Percentiles rank a stretch among this genome's conserved stretches.
phyloP scores from a whole-genome alignment of 1,140 invertebrate species.

The Zaprionus camerounensis region DNA sequence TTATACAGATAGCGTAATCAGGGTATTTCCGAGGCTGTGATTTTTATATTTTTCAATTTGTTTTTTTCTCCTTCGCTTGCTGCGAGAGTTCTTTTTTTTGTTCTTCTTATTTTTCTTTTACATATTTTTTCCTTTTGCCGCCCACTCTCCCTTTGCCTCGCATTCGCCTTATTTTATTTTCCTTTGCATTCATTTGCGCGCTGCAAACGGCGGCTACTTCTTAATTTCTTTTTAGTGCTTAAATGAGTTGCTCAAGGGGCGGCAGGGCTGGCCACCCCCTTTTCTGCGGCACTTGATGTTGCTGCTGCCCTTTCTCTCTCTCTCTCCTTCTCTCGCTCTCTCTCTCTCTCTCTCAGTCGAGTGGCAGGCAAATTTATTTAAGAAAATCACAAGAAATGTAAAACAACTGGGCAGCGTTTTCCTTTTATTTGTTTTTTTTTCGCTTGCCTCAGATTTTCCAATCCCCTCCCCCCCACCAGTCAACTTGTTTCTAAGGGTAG shows the following conservation, averaged over 20 bases:
- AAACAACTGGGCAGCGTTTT: slow-evolving; percentile 76
- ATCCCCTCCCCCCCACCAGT: not conserved
- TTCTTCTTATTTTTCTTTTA: slow-evolving; percentile 35
- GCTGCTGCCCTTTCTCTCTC: not conserved
- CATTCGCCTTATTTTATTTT: slow-evolving; percentile 44
- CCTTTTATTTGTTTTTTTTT: slow-evolving; percentile 61
- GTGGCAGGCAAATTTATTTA: slow-evolving; percentile 74
- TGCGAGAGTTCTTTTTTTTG: slow-evolving; percentile 24
- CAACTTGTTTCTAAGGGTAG: slow-evolving; percentile 50
- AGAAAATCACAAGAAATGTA: slow-evolving; percentile 78
- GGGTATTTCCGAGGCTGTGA: slow-evolving; percentile 81
- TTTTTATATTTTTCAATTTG: slow-evolving; percentile 82
- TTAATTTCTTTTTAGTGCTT: slow-evolving; percentile 81
- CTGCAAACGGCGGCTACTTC: slow-evolving; percentile 56
- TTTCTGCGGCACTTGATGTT: not conserved
- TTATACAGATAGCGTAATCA: slow-evolving; percentile 78
- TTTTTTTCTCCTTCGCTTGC: slow-evolving; percentile 43
- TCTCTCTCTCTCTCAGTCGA: slow-evolving; percentile 5
- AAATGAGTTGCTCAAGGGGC: slow-evolving; percentile 65
- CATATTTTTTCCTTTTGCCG: slow-evolving; percentile 13
- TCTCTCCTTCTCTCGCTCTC: not conserved
- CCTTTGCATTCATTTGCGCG: slow-evolving; percentile 67
- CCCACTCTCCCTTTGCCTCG: slow-evolving; percentile 7
- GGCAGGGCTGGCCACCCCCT: not conserved
- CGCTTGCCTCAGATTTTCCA: slow-evolving; percentile 25